Conservation (phyloP, 2,797 vertebrate genomes). For the Eptatretus atami region DNA sequence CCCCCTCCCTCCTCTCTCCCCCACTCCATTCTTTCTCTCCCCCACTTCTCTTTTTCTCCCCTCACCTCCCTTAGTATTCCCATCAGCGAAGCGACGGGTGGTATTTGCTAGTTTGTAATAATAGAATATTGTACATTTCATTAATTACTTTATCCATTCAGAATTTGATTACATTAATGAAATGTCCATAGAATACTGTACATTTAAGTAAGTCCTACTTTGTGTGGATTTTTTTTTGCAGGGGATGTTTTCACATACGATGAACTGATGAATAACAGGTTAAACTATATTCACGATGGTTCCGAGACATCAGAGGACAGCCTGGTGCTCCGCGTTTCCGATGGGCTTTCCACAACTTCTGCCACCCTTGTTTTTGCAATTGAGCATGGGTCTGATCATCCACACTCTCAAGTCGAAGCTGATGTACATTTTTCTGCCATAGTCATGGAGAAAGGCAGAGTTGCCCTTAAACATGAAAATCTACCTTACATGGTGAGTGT, state of each 20-base stretch:
- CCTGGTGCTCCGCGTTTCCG: conserved; percentile 47
- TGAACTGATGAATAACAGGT: conserved; percentile 30
- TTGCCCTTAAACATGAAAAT: conserved; percentile 27
- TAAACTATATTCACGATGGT: conserved; percentile 46
- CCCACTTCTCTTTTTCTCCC: too few species aligned
- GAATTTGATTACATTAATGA: too few species aligned
- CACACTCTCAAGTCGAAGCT: conserved; percentile 21
- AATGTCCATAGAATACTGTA: too few species aligned
- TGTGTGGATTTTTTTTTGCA: conserved; percentile 12
- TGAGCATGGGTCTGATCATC: conserved; percentile 13
- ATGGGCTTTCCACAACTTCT: conserved; percentile 28
- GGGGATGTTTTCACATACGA: conserved; percentile 51
- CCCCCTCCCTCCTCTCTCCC: too few species aligned
- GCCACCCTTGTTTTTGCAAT: conserved; percentile 31
- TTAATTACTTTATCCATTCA: too few species aligned
- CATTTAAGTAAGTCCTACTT: too few species aligned
- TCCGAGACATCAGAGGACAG: conserved; percentile 26
- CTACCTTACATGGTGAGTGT: conserved; percentile 41
- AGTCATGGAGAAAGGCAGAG: conserved; percentile 33
- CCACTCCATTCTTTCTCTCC: too few species aligned
- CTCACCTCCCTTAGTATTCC: too few species aligned
- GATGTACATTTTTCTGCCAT: conserved; percentile 25
- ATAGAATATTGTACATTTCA: too few species aligned
- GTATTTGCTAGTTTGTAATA: too few species aligned
- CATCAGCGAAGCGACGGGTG: too few species aligned